These are phyloP conservation scores for Diorhabda elongata DNA, from an alignment of 1,140 invertebrate species.

Conservation along the genomic window DNA sequence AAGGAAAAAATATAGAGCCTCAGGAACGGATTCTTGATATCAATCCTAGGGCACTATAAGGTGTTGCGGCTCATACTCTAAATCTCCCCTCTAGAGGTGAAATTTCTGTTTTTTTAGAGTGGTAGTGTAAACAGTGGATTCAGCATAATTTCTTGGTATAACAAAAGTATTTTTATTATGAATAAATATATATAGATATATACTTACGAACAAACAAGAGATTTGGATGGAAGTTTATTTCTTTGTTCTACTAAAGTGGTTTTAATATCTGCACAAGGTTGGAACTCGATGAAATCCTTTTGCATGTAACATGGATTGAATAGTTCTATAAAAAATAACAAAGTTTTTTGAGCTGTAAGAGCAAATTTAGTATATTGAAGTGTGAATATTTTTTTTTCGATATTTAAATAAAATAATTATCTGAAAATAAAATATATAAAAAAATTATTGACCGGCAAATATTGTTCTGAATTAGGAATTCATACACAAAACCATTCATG, in stretches of 20 bases:
- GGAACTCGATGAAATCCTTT: slow-evolving; percentile 16
- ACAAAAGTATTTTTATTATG: neutral
- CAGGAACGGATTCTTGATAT: neutral
- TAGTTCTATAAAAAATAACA: slow-evolving; percentile 20
- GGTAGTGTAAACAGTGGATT: too few species aligned
- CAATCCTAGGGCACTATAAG: neutral
- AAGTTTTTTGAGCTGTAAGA: too few species aligned
- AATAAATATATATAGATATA: neutral
- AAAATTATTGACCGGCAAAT: too few species aligned
- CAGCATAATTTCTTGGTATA: neutral
- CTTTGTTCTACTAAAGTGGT: neutral
- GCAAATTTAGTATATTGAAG: too few species aligned
- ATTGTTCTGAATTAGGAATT: too few species aligned
- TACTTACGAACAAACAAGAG: slow-evolving; percentile 18
- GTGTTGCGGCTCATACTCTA: neutral
- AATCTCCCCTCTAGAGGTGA: neutral
- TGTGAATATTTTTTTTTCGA: too few species aligned
- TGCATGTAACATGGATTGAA: slow-evolving; percentile 19
- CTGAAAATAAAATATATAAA: too few species aligned
- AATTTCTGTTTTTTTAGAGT: neutral
- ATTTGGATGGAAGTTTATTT: slow-evolving; percentile 14
- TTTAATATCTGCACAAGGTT: slow-evolving; percentile 15
- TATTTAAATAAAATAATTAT: too few species aligned
- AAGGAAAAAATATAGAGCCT: too few species aligned
- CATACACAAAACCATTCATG: too few species aligned